Base-by-base conservation (phyloP, 2,888 invertebrate species). In the Parnassius orleans region DNA sequence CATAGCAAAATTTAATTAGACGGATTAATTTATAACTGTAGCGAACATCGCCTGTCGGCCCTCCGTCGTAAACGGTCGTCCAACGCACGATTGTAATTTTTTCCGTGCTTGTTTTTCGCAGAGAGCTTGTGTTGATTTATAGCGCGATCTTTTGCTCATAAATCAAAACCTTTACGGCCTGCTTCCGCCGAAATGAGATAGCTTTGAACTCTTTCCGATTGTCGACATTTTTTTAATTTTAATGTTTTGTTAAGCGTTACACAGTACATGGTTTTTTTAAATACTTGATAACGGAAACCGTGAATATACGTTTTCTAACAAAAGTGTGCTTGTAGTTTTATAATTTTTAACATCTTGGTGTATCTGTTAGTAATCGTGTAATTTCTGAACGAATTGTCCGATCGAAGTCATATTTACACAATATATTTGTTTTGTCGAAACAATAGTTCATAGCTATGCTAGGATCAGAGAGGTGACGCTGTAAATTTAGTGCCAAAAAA, bases 71-170 rank as follows among this genome's bases (percentile, higher is more conserved):
- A 79, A 79, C 78, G 78, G 75, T 79, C 73, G 75, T 76, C 79
- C 74, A 76, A 75, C 70, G 70, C 71, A 69, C 66, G 67, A 70
- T 76, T 77, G 63, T 73, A 72, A 75, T 78, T 79, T 58, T 63
- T 59, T 24, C 52, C 60, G 51, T 55, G 54, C 46, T 63, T 55
- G 54, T 53, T 54, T 59, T 62, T 58, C 54, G 55, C 55, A 33
- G 42, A 41, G 59, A 59, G 58, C 60, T 41, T 72, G 65, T 68
- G 69, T 73, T 87, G 90, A 89, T 90, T 89, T 88, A 90, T 81
- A 84, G 78, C 65, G 74, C 79, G 82, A 87, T 87, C 87, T 89
- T 86, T 84, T 81, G 78, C 76, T 79, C 86, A 82, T 90, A 88
- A 89, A 90, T 90, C 89, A 89, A 80, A 63, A 56, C 56, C 52